Evolutionary conservation across 2,113 vertebrate genomes (phyloP).

Genomic region (Oncorhynchus keta): DNA sequence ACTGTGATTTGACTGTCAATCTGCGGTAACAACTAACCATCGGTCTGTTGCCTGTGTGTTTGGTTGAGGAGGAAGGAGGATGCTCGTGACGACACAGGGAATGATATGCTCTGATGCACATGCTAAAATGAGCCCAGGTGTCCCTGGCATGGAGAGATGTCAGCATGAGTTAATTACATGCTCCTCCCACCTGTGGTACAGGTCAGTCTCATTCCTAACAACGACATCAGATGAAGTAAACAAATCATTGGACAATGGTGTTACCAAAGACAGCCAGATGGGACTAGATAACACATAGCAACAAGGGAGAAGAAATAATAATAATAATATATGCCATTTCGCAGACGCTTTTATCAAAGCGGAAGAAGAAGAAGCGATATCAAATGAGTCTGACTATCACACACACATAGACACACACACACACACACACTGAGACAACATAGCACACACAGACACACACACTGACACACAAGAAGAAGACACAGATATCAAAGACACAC

Average conservation of each 20-base stretch:
- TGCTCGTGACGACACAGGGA: conserved; percentile 10
- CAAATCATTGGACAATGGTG: conserved; percentile 74
- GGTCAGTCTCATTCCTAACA: conserved; percentile 73
- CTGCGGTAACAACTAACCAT: conserved; percentile 35
- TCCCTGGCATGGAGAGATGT: conserved; percentile 57
- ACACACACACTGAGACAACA: too few relatives aligned
- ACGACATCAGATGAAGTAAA: conserved; percentile 59
- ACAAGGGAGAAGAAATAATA: conserved; percentile 26
- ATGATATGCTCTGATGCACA: conserved; percentile 43
- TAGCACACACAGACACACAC: too few relatives aligned
- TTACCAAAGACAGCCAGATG: conserved; percentile 69
- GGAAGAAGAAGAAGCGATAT: neutral
- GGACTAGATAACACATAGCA: conserved; percentile 70
- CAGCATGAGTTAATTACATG: conserved; percentile 73
- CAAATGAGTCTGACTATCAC: conserved; percentile 11
- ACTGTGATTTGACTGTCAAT: conserved; percentile 29
- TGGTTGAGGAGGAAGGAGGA: conserved; percentile 44
- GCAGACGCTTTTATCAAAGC: too few relatives aligned
- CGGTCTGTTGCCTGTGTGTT: conserved; percentile 20
- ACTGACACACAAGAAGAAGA: too few relatives aligned
- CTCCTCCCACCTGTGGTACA: conserved; percentile 72
- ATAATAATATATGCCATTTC: too few relatives aligned
- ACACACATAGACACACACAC: too few relatives aligned
- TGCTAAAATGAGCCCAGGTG: conserved; percentile 68
- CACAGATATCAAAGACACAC: too few relatives aligned